Evolutionary conservation across 1,140 invertebrate genomes (phyloP), one percentile per base, ranked within the genome.

Genomic region (Hermatobates lingyangjiaoensis): DNA sequence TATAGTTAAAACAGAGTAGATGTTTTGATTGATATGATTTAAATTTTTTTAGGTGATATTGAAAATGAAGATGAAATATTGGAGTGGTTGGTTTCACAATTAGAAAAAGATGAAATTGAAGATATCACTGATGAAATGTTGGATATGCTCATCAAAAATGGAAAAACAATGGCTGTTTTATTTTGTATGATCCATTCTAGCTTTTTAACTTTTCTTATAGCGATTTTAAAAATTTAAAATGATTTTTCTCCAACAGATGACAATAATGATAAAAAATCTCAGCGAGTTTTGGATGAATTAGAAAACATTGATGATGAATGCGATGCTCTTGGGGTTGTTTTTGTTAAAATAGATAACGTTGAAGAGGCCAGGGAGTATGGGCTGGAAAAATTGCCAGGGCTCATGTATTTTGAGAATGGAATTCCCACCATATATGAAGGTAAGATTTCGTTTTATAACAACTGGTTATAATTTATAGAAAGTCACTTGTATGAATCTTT

Each of bases 291-390:
- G 39, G 81, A 80, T 60, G 88, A 93, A 71, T 66, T 94, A 55
- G 90, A 94, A 71, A 92, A 91, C 63, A 93, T 93, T 63, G 89
- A 93, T 62, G 89, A 93, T 66, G 88, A 93, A 69, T 90, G 86
- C 67, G 88, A 93, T 67, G 70, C 80, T 54, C 68, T 89, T 54
- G 85, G 83, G 38, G 79, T 93, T 61, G 80, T 79, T 51, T 89
- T 94, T 68, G 88, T 93, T 1, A 94, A 94, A 68, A 88, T 93
- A 61, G 87, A 92, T 61, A 90, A 92, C 65, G 71, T 74, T 50
- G 83, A 87, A 40, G 87, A 92, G 70, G 86, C 88, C 26, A 79
- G 80, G 63, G 86, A 91, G 66, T 91, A 90, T 63, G 87, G 87
- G 48, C 89, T 91, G 59, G 84, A 89, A 61, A 84, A 84, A 64